A percentile compares a stretch with the other conserved stretches of the same genome.
Conservation (phyloP, 2,797 vertebrate species). For the Lithobates pipiens region DNA sequence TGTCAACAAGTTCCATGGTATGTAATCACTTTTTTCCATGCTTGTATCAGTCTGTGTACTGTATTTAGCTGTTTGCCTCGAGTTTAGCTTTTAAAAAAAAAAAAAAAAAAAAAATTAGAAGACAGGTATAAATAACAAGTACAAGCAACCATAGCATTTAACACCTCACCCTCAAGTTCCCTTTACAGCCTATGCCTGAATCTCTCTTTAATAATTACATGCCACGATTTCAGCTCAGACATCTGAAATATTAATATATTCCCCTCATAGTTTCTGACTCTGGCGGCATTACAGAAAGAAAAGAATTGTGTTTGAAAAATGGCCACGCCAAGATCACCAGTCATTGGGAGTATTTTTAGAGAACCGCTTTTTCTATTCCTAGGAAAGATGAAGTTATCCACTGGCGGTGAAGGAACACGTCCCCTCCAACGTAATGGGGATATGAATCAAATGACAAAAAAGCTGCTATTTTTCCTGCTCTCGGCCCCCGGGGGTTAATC, state of each 20-base stretch:
- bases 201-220: neutral
- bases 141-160: too few species aligned
- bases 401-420: neutral
- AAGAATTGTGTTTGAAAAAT: neutral
- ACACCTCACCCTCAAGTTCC: neutral
- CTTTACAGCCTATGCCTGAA: neutral
- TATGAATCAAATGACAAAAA: slow-evolving; percentile 34
- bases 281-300: neutral
- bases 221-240: neutral
- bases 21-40: too few species aligned
- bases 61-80: too few species aligned
- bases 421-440: slow-evolving; percentile 6
- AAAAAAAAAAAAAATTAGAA: too few species aligned
- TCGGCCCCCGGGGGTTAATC: slow-evolving; percentile 7
- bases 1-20: too few species aligned
- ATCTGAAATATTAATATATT: neutral
- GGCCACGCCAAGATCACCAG: neutral
- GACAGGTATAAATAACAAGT: too few species aligned
- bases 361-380: neutral
- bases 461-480: neutral
- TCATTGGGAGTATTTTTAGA: slow-evolving; percentile 40
- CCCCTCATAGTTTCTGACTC: neutral
- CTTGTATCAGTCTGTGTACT: too few species aligned
- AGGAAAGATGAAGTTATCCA: slow-evolving; percentile 28
- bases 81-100: too few species aligned